A percentile compares a stretch with the other conserved stretches of the same genome.
Conservation (phyloP, 37 sponge, comb jelly and placozoan species). For the Haliclona indistincta region DNA sequence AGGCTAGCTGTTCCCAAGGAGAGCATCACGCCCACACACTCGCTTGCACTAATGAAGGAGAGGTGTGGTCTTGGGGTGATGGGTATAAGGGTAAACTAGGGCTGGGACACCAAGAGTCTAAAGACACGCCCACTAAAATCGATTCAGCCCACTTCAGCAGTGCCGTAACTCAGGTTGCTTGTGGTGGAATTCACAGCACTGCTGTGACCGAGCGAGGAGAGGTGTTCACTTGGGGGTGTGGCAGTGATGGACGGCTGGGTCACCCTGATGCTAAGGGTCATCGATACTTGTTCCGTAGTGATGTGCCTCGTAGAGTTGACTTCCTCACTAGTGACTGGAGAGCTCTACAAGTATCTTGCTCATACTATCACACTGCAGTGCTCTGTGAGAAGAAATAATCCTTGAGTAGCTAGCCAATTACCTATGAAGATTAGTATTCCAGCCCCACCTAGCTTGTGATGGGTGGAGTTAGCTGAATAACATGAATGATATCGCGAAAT, state of each 20-base stretch:
- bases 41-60: slow-evolving; percentile 57
- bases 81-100: slow-evolving; percentile 77
- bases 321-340: slow-evolving; percentile 1
- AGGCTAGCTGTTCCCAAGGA: slow-evolving; percentile 67
- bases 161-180: slow-evolving; percentile 30
- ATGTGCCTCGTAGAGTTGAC: slow-evolving; percentile 50
- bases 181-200: slow-evolving; percentile 67
- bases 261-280: slow-evolving; percentile 71
- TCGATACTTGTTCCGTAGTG: slow-evolving; percentile 53
- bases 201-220: slow-evolving; percentile 43
- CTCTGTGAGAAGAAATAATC: slow-evolving; percentile 2
- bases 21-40: slow-evolving; percentile 78
- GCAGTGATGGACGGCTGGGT: slow-evolving; percentile 71
- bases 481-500: too few species aligned
- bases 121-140: slow-evolving; percentile 22
- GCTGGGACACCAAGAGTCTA: slow-evolving; percentile 25
- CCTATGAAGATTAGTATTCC: too few species aligned
- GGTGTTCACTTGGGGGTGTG: slow-evolving; percentile 76
- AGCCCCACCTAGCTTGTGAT: too few species aligned
- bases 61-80: slow-evolving; percentile 78
- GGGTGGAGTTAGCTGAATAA: too few species aligned
- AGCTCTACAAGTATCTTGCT: slow-evolving; percentile 21
- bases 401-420: too few species aligned
- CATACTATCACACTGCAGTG: slow-evolving; percentile 63
- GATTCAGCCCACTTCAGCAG: slow-evolving; percentile 34